A percentile compares a stretch with the other conserved stretches of the same genome.
Conservation (phyloP, 2,113 vertebrate genomes). For the Epinephelus lanceolatus region DNA sequence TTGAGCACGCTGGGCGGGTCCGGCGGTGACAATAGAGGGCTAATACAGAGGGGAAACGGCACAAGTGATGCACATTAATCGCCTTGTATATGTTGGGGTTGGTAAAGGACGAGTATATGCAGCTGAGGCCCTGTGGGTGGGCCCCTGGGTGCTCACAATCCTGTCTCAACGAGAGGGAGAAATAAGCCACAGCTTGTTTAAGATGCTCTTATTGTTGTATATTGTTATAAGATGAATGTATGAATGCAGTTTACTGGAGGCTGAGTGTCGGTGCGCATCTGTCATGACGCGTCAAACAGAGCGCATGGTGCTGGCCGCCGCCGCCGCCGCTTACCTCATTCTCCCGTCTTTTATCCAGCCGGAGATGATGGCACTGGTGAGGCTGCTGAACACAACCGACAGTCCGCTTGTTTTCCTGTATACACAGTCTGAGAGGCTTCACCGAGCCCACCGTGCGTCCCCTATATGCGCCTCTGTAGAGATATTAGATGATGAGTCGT, state of each 20-base stretch:
- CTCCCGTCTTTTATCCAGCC: constrained; percentile 69
- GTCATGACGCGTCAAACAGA: constrained; percentile 76
- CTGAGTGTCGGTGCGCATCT: constrained; percentile 59
- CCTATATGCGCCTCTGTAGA: constrained; percentile 12
- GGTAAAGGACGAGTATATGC: constrained; percentile 18
- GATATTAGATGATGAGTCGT: constrained; percentile 51
- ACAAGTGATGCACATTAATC: background rate
- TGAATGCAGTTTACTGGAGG: constrained; percentile 33
- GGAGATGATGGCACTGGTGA: constrained; percentile 57
- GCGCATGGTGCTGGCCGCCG: constrained; percentile 62
- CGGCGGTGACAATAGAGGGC: constrained; percentile 58
- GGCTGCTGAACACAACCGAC: constrained; percentile 20
- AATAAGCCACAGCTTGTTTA: background rate
- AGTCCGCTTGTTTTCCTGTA: constrained; percentile 10
- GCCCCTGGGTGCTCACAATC: constrained; percentile 12
- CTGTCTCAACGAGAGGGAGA: background rate
- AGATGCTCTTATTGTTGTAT: background rate
- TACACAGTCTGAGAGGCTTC: background rate
- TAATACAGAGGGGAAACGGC: background rate
- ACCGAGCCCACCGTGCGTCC: constrained; percentile 26
- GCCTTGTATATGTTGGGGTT: background rate
- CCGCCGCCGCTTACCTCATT: constrained; percentile 85
- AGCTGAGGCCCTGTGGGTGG: constrained; percentile 54
- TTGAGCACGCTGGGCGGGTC: constrained; percentile 63
- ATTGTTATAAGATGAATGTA: background rate